These are phyloP conservation scores for Euspilapteryx auroguttella DNA, from an alignment of 2,888 invertebrate genomes.

Conservation along the genomic window DNA sequence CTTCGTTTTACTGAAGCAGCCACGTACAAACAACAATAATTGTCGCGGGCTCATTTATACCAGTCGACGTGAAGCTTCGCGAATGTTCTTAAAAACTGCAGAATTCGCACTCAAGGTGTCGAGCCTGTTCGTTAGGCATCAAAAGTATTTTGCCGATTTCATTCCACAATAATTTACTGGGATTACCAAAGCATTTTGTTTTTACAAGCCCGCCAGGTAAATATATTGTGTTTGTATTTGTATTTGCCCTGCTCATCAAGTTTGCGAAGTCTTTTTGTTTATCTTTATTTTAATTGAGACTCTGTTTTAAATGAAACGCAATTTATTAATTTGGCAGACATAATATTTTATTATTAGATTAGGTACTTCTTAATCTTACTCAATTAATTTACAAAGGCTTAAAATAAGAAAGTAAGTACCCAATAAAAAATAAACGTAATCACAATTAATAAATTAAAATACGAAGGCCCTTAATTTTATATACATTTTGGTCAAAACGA, in stretches of 20 bases:
- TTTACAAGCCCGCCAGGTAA: too few relatives aligned
- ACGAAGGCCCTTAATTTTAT: slow-evolving; percentile 33
- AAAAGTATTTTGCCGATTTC: slow-evolving; percentile 7
- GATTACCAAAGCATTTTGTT: slow-evolving; percentile 23
- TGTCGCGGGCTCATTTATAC: slow-evolving; percentile 15
- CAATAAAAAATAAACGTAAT: too few relatives aligned
- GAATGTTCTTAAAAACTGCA: slow-evolving; percentile 22
- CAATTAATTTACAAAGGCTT: slow-evolving; percentile 43
- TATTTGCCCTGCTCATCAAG: too few relatives aligned
- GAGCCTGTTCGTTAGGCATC: slow-evolving; percentile 26
- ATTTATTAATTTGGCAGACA: slow-evolving; percentile 50
- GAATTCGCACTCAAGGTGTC: slow-evolving; percentile 24
- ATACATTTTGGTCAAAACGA: slow-evolving; percentile 43
- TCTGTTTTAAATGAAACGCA: slow-evolving; percentile 29
- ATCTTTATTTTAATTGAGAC: too few relatives aligned
- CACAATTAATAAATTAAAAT: slow-evolving; percentile 50
- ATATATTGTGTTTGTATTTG: too few relatives aligned
- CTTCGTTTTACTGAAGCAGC: too few relatives aligned
- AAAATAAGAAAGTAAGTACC: too few relatives aligned
- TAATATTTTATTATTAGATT: slow-evolving; percentile 55
- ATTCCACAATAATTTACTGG: slow-evolving; percentile 6
- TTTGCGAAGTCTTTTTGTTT: too few relatives aligned
- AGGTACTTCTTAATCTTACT: slow-evolving; percentile 39
- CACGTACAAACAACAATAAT: slow-evolving; percentile 20
- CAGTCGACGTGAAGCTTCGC: slow-evolving; percentile 14